A percentile compares a stretch with the other conserved stretches of the same genome.
These are phyloP conservation scores for Lepidonotus clava DNA, from an alignment of 2,888 invertebrate species.

Conservation along the genomic window DNA sequence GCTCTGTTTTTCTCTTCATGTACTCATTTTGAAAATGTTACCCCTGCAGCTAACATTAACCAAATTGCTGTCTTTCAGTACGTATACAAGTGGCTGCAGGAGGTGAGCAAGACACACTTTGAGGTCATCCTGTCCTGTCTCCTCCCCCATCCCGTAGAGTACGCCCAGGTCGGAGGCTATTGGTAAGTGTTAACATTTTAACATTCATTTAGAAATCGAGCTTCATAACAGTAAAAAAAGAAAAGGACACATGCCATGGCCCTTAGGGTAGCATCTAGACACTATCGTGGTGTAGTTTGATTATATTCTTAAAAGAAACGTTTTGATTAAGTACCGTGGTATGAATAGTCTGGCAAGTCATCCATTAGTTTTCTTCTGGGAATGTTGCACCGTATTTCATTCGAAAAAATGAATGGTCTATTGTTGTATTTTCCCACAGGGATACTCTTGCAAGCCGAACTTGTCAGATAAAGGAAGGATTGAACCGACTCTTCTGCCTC, in stretches of 20 bases:
- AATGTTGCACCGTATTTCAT: too few species aligned
- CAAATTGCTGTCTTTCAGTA: constrained; percentile 81
- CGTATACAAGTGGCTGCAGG: constrained; percentile 94
- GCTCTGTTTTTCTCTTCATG: too few species aligned
- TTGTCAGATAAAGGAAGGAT: constrained; percentile 95
- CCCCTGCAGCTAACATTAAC: too few species aligned
- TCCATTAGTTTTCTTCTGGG: too few species aligned
- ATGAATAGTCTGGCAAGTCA: not conserved
- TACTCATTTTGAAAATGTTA: too few species aligned
- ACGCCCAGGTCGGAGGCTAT: constrained; percentile 96
- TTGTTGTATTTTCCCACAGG: constrained; percentile 74
- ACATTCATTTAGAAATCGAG: not conserved
- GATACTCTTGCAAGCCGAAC: constrained; percentile 83
- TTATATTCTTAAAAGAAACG: not conserved
- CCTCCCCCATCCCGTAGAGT: constrained; percentile 97
- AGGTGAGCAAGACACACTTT: constrained; percentile 91
- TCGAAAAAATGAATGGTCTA: not conserved
- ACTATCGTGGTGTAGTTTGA: not conserved
- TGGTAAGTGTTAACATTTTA: constrained; percentile 86
- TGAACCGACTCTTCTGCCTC: constrained; percentile 95
- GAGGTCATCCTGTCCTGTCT: constrained; percentile 95
- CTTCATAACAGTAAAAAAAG: not conserved
- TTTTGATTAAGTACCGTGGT: not conserved
- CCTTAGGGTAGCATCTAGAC: too few species aligned
- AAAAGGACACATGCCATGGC: too few species aligned